These are phyloP conservation scores for Xiphophorus couchianus DNA, from an alignment of 2,113 vertebrate genomes.

Conservation along the genomic window DNA sequence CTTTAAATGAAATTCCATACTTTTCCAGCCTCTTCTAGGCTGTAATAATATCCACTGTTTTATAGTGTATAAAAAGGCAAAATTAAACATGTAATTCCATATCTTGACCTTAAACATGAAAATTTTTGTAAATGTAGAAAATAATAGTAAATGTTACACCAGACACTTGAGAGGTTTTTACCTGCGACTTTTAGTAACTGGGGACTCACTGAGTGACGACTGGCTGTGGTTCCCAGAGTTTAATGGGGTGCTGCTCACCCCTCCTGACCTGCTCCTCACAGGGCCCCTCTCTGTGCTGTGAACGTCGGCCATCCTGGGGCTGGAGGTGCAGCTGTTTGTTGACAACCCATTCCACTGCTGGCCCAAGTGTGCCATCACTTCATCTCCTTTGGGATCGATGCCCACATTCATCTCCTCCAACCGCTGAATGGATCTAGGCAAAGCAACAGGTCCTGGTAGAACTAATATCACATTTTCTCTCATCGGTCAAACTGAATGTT, in stretches of 20 bases:
- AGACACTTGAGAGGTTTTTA: conserved; percentile 59
- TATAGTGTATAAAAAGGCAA: background rate
- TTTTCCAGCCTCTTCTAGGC: background rate
- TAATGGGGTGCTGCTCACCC: conserved; percentile 85
- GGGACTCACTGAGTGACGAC: conserved; percentile 86
- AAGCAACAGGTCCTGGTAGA: background rate
- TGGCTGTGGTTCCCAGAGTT: conserved; percentile 77
- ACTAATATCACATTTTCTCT: background rate
- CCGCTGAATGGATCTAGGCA: conserved; percentile 92
- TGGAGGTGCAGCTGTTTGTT: conserved; percentile 39
- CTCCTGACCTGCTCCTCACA: conserved; percentile 60
- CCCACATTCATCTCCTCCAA: conserved; percentile 95
- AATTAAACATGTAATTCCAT: background rate
- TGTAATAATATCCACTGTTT: background rate
- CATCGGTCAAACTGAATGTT: background rate
- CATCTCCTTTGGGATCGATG: conserved; percentile 88
- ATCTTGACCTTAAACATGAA: background rate
- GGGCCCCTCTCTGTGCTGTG: conserved; percentile 66
- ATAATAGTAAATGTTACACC: background rate
- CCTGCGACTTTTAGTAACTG: conserved; percentile 82
- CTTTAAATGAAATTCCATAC: background rate
- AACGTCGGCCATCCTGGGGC: conserved; percentile 52
- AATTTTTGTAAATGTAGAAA: background rate
- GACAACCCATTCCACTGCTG: conserved; percentile 85
- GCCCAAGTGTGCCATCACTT: conserved; percentile 79